phyloP scores from a whole-genome alignment of 2,113 vertebrate species.

The Pelvicachromis taeniatus region DNA sequence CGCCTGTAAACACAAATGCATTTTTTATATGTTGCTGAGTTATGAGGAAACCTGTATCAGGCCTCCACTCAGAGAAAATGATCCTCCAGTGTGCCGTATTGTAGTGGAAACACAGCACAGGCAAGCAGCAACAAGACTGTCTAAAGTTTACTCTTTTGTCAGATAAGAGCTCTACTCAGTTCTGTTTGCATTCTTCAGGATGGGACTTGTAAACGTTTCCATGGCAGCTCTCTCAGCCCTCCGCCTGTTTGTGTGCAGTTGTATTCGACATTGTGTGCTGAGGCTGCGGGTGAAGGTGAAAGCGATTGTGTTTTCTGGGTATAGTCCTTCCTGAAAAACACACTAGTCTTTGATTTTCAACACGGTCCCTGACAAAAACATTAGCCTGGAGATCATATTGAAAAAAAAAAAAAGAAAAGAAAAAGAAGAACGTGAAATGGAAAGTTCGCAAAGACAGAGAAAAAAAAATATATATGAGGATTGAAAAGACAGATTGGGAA shows the following conservation, averaged over 20 bases:
- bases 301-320: conserved; percentile 17
- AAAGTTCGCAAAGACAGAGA: not conserved
- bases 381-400: not conserved
- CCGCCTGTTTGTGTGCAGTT: not conserved
- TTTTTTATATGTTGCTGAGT: not conserved
- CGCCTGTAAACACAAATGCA: not conserved
- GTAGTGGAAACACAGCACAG: conserved; percentile 13
- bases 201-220: conserved; percentile 63
- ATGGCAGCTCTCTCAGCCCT: conserved; percentile 28
- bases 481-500: not conserved
- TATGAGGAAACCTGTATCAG: not conserved
- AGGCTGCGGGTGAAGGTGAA: conserved; percentile 22
- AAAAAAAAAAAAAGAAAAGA: not conserved
- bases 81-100: not conserved
- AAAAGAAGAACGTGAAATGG: not conserved
- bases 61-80: not conserved
- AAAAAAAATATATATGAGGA: not conserved
- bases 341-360: not conserved
- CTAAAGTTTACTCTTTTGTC: conserved; percentile 58
- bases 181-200: conserved; percentile 67
- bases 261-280: not conserved
- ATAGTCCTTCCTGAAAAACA: not conserved
- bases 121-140: conserved; percentile 59
- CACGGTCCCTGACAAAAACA: not conserved
- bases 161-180: conserved; percentile 40